A percentile compares a stretch with the other conserved stretches of the same genome.
phyloP scores from a whole-genome alignment of 2,888 invertebrate species.

The Dicyrtomina minuta region DNA sequence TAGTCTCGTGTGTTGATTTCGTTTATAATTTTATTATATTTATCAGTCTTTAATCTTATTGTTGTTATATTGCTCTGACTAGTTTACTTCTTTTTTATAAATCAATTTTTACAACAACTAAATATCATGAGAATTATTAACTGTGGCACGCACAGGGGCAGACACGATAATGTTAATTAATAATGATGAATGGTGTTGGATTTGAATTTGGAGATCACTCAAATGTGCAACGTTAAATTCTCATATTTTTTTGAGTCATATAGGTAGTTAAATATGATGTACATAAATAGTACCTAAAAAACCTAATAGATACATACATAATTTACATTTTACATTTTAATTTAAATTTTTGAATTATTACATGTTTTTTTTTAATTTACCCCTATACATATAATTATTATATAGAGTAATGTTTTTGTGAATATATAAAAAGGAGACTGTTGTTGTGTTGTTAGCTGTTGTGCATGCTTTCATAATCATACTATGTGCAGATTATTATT shows the following conservation, averaged over 20 bases:
- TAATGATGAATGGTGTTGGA: neutral
- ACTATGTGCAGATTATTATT: neutral
- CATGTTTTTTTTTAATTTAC: too few species aligned
- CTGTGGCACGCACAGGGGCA: neutral
- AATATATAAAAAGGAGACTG: too few species aligned
- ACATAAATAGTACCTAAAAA: neutral
- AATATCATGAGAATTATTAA: too few species aligned
- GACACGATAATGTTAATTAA: neutral
- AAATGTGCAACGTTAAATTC: slow-evolving; percentile 26
- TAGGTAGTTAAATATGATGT: neutral
- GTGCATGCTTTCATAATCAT: neutral
- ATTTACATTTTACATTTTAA: too few species aligned
- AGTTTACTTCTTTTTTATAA: slow-evolving; percentile 10
- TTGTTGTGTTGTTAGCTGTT: neutral
- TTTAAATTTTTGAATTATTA: too few species aligned
- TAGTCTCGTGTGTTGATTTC: too few species aligned
- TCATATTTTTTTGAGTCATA: slow-evolving; percentile 13
- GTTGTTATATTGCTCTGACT: too few species aligned
- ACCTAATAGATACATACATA: neutral
- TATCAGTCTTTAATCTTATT: too few species aligned
- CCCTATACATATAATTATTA: too few species aligned
- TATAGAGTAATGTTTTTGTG: too few species aligned
- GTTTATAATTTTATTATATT: too few species aligned
- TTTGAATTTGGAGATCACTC: neutral
- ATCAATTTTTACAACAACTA: neutral